Evolutionary conservation across 2,888 invertebrate genomes (phyloP).

Genomic region (Argyra leucocephala): DNA sequence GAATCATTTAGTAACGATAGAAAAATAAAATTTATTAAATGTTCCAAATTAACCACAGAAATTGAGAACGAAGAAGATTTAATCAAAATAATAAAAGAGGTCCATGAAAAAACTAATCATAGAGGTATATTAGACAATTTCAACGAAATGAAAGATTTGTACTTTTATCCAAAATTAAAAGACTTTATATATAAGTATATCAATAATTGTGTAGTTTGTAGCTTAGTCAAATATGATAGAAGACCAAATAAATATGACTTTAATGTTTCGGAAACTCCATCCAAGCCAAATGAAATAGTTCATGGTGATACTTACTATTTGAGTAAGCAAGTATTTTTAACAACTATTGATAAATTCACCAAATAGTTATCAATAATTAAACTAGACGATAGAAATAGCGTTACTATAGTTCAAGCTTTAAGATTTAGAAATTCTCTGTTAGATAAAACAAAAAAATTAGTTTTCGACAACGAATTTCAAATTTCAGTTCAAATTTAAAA

Average conservation of each 20-base stretch:
- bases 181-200: too few relatives aligned
- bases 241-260: not conserved
- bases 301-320: not conserved
- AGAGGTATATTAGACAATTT: not conserved
- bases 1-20: constrained; percentile 15
- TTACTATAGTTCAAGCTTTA: constrained; percentile 9
- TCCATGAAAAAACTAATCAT: constrained; percentile 2
- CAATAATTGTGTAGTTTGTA: too few relatives aligned
- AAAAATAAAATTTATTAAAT: constrained; percentile 2
- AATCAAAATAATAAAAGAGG: constrained; percentile 1
- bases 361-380: constrained; percentile 8
- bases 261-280: constrained; percentile 8
- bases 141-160: too few relatives aligned
- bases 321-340: not conserved
- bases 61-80: not conserved
- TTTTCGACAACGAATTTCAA: constrained; percentile 11
- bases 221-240: too few relatives aligned
- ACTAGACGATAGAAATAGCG: constrained; percentile 10
- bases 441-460: constrained; percentile 7
- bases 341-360: not conserved
- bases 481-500: not conserved
- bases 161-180: too few relatives aligned
- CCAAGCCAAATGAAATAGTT: constrained; percentile 7
- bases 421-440: too few relatives aligned
- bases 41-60: not conserved